Evolutionary conservation across 1,140 invertebrate species (phyloP), one percentile per base, ranked within the genome.

Genomic region (Drosophila mojavensis): DNA sequence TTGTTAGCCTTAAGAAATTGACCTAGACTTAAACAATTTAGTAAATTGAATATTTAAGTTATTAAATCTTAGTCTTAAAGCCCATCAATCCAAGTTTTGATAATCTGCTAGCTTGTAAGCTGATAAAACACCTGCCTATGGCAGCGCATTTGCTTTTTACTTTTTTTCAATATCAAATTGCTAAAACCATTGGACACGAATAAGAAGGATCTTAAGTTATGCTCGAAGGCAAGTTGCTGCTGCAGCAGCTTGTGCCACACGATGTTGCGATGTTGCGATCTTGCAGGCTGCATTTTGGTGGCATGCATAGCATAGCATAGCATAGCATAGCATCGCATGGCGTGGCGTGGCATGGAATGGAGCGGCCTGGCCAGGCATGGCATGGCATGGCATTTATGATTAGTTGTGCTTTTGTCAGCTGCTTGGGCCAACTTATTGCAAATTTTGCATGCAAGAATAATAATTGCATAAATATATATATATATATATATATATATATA

Each of bases 391-490:
- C 79, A 86, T 86, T 82, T 82, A 63, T 76, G 83, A 86, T 88
- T 88, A 86, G 83, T 65, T 78, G 60, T 54, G 62, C 47, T 74
- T 74, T 53, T 54, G 33, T 47, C 78, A 76, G 71, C 83, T 88
- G 77, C 68, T 83, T 79, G 43, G 61, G 81, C 84, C 68, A 67
- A 71, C 65, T 78, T 75, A 79, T 83, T 79, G 77, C 60, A 55
- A 30, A 81, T 73, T 66, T 74, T 81, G 81, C 81, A 82, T 71
- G 80, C 79, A 78, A 78, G 82, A 60, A 88, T 88, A 89, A 88
- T 88, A 89, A 88, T 88, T 88, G 83, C 54, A 81, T 79, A 88
- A 74, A 73, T 74, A 79, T 61, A 71, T 65, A 74, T 20, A 64
- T 47, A 43, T 33, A 74, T 20, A 64, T 50, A 48, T 39, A 74